These are phyloP conservation scores for Halcyon malimbica DNA, from an alignment of 2,113 vertebrate species.

Conservation along the genomic window DNA sequence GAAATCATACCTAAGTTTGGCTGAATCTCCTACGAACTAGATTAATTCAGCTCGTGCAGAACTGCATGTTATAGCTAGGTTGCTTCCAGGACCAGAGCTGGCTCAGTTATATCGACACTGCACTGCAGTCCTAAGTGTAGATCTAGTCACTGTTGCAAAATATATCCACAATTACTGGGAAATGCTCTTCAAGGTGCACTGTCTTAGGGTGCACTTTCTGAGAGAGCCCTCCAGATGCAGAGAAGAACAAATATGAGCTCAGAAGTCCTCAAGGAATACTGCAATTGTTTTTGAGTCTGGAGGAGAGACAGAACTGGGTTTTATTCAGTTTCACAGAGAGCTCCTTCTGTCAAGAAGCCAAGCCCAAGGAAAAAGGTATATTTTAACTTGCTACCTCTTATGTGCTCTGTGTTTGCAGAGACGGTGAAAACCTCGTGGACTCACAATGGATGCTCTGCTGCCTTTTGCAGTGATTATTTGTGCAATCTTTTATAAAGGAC, in stretches of 20 bases:
- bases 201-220: background rate
- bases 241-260: background rate
- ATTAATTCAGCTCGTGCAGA: background rate
- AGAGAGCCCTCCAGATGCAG: background rate
- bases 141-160: background rate
- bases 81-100: background rate
- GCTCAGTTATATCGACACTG: background rate
- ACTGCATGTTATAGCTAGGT: background rate
- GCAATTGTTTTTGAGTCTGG: background rate
- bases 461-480: background rate
- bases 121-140: background rate
- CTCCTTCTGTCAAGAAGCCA: background rate
- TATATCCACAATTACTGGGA: background rate
- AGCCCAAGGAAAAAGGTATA: background rate
- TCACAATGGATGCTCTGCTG: background rate
- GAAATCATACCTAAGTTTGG: background rate
- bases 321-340: background rate
- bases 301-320: background rate
- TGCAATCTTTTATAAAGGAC: background rate
- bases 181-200: background rate
- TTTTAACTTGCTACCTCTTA: background rate
- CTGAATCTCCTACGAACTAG: background rate
- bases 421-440: background rate
- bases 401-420: background rate
- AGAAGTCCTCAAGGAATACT: background rate